phyloP scores from a whole-genome alignment of 2,113 vertebrate genomes.

The Cichladusa arquata region DNA sequence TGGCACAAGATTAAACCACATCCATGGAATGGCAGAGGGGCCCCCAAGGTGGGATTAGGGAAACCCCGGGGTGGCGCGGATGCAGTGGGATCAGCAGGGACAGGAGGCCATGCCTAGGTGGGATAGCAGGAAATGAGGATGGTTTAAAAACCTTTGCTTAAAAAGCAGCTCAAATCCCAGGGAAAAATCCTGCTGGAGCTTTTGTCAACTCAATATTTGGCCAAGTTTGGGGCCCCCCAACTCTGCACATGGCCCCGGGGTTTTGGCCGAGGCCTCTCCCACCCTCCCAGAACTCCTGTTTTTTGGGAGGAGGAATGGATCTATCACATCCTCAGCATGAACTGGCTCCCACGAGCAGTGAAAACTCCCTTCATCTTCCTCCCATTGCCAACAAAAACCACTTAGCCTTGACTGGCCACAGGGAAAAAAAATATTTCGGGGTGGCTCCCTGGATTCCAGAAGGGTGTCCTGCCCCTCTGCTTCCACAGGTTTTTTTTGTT shows the following conservation, averaged over 20 bases:
- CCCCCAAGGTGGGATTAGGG: not conserved
- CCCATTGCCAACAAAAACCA: slow-evolving; percentile 7
- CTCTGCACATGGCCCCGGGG: accelerated
- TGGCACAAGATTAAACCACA: not conserved
- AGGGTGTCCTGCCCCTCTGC: not conserved
- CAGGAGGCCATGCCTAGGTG: accelerated
- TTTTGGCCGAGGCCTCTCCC: not conserved
- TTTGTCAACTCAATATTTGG: accelerated
- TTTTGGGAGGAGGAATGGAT: not conserved
- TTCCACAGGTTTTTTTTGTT: not conserved
- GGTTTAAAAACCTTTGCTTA: not conserved
- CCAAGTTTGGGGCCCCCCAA: accelerated
- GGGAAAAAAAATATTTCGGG: not conserved
- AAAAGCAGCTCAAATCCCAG: not conserved
- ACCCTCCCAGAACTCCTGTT: not conserved
- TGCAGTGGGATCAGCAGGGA: accelerated
- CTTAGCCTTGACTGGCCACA: not conserved
- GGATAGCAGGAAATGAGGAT: accelerated
- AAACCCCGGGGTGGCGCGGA: accelerated
- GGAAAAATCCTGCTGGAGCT: not conserved
- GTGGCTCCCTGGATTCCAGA: not conserved
- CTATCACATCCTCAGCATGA: not conserved
- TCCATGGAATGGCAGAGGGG: not conserved
- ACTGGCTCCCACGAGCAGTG: accelerated
- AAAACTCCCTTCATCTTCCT: not conserved